phyloP scores from a whole-genome alignment of 2,888 invertebrate species.

The Invenusta paracnida region DNA sequence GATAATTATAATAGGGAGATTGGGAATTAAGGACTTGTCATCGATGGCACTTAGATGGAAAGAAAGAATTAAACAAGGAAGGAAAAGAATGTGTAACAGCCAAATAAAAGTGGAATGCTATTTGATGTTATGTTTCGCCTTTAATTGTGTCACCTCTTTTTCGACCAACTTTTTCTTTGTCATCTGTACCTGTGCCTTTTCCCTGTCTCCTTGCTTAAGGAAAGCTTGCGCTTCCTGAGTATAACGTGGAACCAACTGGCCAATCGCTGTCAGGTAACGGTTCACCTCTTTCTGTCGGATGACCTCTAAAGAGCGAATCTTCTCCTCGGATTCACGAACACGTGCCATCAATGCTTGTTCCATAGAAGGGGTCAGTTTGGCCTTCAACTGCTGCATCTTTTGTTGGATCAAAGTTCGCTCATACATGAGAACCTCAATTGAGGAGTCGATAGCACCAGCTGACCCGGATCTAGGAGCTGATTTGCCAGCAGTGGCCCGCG shows the following conservation, averaged over 20 bases:
- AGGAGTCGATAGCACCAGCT: no score
- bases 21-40: no score
- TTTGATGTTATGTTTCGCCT: background rate
- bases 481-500: background rate
- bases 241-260: conserved; percentile 50
- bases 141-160: conserved; percentile 52
- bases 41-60: no score
- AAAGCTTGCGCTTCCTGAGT: conserved; percentile 52
- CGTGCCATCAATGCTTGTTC: background rate
- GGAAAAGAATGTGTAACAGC: background rate
- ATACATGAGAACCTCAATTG: conserved; percentile 57
- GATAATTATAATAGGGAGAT: no score
- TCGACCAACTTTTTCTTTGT: conserved; percentile 57
- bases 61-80: background rate
- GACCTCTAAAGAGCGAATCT: background rate
- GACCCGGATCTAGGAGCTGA: background rate
- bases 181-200: conserved; percentile 55
- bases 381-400: background rate
- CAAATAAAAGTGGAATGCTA: background rate
- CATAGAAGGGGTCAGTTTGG: background rate
- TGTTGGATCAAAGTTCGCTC: conserved; percentile 47
- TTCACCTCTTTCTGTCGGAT: background rate
- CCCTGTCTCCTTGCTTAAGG: conserved; percentile 53
- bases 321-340: background rate
- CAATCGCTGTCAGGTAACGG: conserved; percentile 51